Evolutionary conservation across 2,888 invertebrate genomes (phyloP), one percentile per base, ranked within the genome.

Genomic region (Plebejus argus): DNA sequence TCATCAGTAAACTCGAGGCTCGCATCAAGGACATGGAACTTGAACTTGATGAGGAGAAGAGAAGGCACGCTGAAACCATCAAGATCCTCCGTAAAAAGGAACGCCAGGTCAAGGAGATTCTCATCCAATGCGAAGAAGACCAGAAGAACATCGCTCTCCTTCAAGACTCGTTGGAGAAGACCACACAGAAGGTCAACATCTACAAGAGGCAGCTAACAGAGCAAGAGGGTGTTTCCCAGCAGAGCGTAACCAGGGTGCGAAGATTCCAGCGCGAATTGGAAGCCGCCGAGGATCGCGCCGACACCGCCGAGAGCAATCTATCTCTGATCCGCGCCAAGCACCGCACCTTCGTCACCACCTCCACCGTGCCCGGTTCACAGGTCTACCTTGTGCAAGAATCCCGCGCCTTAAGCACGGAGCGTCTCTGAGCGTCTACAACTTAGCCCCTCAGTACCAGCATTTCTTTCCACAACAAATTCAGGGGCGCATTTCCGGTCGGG

Each of bases 71-170:
- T 84, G 99, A 99, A 94, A 98, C 99, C 87, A 98, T 99, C 92
- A 99, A 99, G 96, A 98, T 99, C 91, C 95, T 99, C 89, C 97
- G 99, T 94, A 99, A 99, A 96, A 99, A 99, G 96, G 99, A 99
- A 91, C 98, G 99, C 87, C 96, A 97, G 87, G 97, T 99, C 88
- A 99, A 99, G 95, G 99, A 99, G 93, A 96, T 99, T 82, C 96
- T 98, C 94, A 97, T 99, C 86, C 98, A 98, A 92, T 97, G 98
- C 88, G 99, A 99, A 93, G 99, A 99, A 92, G 99, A 99, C 94
- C 97, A 99, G 94, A 99, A 98, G 96, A 98, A 98, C 95, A 97
- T 99, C 87, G 94, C 96, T 83, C 95, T 99, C 86, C 96, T 99
- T 85, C 98, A 98, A 92, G 99, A 99, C 91, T 95, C 97, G 76